Conservation (phyloP, 2,797 vertebrate species). For the Semotilus atromaculatus region DNA sequence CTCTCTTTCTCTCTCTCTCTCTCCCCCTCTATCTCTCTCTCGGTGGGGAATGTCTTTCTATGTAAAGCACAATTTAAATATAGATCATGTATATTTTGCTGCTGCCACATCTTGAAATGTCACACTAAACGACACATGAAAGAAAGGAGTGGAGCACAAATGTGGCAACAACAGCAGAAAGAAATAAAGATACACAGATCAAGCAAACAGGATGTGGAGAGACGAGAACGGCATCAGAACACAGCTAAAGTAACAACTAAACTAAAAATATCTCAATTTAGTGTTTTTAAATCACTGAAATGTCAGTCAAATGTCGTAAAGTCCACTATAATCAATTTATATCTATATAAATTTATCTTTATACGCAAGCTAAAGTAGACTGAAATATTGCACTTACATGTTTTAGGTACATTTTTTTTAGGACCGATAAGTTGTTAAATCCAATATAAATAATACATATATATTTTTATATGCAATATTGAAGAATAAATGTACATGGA, state of each 20-base stretch:
- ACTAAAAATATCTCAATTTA: neutral
- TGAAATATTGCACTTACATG: too few relatives aligned
- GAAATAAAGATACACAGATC: neutral
- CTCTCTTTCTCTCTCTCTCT: too few relatives aligned
- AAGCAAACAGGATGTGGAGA: constrained; percentile 20
- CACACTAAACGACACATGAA: constrained; percentile 21
- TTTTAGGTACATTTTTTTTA: too few relatives aligned
- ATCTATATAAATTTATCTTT: neutral
- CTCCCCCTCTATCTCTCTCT: too few relatives aligned
- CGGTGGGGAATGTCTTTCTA: too few relatives aligned
- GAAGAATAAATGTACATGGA: neutral
- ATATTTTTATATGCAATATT: neutral
- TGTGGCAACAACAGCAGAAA: neutral
- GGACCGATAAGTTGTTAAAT: neutral
- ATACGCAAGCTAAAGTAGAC: too few relatives aligned
- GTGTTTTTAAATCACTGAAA: neutral
- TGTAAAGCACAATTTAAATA: constrained; percentile 14
- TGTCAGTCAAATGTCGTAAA: too few relatives aligned
- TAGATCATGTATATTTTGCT: constrained; percentile 20
- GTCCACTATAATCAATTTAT: neutral
- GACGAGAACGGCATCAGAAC: neutral
- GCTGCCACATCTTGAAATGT: constrained; percentile 1
- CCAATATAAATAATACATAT: neutral
- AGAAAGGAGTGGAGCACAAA: constrained; percentile 41
- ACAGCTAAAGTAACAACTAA: neutral